Base-by-base conservation (phyloP, 2,797 vertebrate species). In the Amphiprion clarkii region DNA sequence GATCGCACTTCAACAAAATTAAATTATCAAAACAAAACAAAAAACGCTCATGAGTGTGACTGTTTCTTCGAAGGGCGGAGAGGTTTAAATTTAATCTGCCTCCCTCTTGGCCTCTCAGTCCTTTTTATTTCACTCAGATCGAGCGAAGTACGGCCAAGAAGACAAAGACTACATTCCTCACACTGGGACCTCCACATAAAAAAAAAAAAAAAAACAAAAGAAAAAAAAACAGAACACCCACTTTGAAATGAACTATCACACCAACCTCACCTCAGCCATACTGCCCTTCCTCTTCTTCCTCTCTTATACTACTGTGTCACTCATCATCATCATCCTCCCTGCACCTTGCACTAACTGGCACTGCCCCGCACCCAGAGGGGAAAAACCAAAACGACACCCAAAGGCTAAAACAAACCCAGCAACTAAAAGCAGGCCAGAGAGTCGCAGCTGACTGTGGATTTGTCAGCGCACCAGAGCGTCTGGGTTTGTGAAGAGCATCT, bases 401-500 rank as follows among this genome's bases (percentile, higher is more conserved):
- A 49, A 69, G 48, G 69, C 40, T 29, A 12, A 62, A 62, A 59
- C 61, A 57, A 61, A 60, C 11, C 71, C 63, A 9, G 4, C 48
- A 66, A 52, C 60, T 48, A 36, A 81, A 72, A 21, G 12, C 21
- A 36, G 39, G 31, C 31, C 8, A 13, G 31, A 66, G 60, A 63
- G 53, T 25, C 57, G 48, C 40, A 42, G 63, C 67, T 29, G 39
- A 80, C 64, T 23, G 70, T 5, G 63, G 78, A 67, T 81, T 76
- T 78, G 67, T 81, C 78, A 61, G 58, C 44, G 52, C 74, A 67
- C 51, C 53, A 7, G 62, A 78, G 71, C 10, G 33, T 76, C 64
- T 69, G 69, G 14, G 40, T 74, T 54, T 81, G 63, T 61, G 74
- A 76, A 70, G 40, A 79, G 87, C 76, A 77, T 89, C 76, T 88